Evolutionary conservation across 2,113 vertebrate species (phyloP), one percentile per base, ranked within the genome.

Genomic region (Butorides virescens): DNA sequence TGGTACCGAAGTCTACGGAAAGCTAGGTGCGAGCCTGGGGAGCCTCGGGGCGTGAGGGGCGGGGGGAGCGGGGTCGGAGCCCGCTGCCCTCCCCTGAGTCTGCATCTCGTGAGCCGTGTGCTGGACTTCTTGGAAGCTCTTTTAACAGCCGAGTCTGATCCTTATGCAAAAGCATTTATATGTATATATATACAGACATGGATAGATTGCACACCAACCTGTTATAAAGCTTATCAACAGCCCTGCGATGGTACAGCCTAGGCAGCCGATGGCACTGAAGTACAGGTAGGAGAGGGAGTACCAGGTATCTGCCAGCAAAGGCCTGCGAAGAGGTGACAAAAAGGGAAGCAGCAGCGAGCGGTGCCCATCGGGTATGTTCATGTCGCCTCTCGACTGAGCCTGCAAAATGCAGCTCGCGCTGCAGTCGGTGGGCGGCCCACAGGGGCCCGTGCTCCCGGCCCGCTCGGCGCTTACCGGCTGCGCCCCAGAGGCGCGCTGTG

Each of bases 281-380:
- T 99, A 98, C 67, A 99, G 98, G 97, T 99, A 99, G 84, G 98
- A 99, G 66, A 99, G 73, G 2, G 97, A 98, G 89, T 99, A 99
- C 98, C 98, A 99, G 70, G 92, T 97, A 4, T 99, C 98, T 68
- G 98, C 98, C 71, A 99, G 90, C 11, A 89, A 50, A 21, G 98
- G 97, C 92, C 99, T 99, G 97, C 32, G 27, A 39, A 88, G 44
- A 77, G 34, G 86, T 52, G 92, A 91, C 6, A 91, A 18, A 67
- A 70, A 3, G 39, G 37, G 8, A 32, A 47, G 47, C 68, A 73
- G 30, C 61, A 70, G 27, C 14, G 23, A 3, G 23, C 4, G 39
- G 15, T 22, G 53, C 11, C 11, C 13, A 7, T 0, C 0, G 2
- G 12, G 23, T 17, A 8, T 0, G 0, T 59, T 74, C 1, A 1